These are phyloP conservation scores for Nomada fucata DNA, from an alignment of 2,888 invertebrate species.

Conservation along the genomic window DNA sequence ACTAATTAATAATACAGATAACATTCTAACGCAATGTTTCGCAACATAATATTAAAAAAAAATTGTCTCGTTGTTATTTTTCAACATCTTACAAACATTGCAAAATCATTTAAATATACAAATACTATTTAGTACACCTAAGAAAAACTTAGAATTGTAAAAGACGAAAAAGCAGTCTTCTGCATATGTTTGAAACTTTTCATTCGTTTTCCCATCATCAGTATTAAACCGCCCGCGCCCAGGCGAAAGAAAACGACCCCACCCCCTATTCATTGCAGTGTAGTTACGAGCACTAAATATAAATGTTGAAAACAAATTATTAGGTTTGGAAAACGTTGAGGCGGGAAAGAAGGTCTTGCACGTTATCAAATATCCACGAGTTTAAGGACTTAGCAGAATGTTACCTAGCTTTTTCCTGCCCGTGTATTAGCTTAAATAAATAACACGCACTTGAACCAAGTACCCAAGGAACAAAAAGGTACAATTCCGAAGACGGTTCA, in stretches of 20 bases:
- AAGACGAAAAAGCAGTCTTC: too few relatives aligned
- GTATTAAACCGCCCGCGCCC: too few relatives aligned
- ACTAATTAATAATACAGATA: too few relatives aligned
- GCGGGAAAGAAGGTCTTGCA: background rate
- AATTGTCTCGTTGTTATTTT: too few relatives aligned
- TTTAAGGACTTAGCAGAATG: background rate
- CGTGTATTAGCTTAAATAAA: conserved; percentile 1
- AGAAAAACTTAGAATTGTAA: too few relatives aligned
- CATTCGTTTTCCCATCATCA: too few relatives aligned
- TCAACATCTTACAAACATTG: too few relatives aligned
- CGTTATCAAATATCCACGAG: conserved; percentile 2
- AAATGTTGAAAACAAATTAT: background rate
- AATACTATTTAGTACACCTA: too few relatives aligned
- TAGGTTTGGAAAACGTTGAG: background rate
- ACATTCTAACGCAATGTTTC: too few relatives aligned
- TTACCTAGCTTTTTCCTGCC: background rate
- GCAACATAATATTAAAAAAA: too few relatives aligned
- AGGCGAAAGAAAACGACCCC: background rate
- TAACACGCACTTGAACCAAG: background rate
- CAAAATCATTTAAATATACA: too few relatives aligned
- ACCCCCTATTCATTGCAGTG: background rate
- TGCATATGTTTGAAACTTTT: too few relatives aligned
- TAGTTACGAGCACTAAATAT: background rate
- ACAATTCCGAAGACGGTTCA: background rate
- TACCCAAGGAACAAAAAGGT: background rate